phyloP scores from a whole-genome alignment of 2,888 invertebrate genomes.

The Dryomyza anilis region DNA sequence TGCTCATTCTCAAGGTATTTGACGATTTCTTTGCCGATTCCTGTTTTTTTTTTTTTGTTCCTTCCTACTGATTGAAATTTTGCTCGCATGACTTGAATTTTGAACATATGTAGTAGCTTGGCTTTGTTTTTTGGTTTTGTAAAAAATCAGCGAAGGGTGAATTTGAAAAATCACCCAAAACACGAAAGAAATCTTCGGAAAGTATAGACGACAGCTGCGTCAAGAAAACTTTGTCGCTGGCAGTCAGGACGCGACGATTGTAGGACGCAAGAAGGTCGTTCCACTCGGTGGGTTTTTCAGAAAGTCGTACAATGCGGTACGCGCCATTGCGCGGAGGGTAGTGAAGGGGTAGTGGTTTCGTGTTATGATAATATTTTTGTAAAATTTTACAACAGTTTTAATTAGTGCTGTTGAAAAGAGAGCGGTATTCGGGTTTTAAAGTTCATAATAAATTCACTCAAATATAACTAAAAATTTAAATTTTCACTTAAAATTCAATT shows the following conservation, averaged over 20 bases:
- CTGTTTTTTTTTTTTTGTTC: slow-evolving; percentile 11
- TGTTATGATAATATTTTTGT: too few species aligned
- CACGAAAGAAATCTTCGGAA: background rate
- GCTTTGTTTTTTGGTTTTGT: slow-evolving; percentile 1
- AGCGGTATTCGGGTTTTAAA: too few species aligned
- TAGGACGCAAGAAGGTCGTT: background rate
- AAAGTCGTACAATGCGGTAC: background rate
- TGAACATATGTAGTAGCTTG: background rate
- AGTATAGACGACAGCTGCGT: slow-evolving; percentile 14
- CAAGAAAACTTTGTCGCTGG: background rate
- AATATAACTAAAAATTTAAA: too few species aligned
- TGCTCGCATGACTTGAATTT: slow-evolving; percentile 33
- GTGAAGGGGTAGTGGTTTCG: background rate
- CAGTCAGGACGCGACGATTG: background rate
- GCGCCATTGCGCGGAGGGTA: background rate
- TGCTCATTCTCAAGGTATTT: background rate
- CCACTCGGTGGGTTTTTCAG: background rate
- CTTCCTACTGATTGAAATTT: slow-evolving; percentile 12
- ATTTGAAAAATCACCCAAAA: slow-evolving; percentile 20
- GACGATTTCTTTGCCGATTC: background rate
- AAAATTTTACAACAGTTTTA: too few species aligned
- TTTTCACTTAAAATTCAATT: too few species aligned
- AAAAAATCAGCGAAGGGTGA: slow-evolving; percentile 35
- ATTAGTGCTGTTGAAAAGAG: too few species aligned
- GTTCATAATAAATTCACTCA: too few species aligned